Percentiles rank a stretch among this genome's conserved stretches.
phyloP scores from a whole-genome alignment of 2,888 invertebrate species.

The Urechis unicinctus region DNA sequence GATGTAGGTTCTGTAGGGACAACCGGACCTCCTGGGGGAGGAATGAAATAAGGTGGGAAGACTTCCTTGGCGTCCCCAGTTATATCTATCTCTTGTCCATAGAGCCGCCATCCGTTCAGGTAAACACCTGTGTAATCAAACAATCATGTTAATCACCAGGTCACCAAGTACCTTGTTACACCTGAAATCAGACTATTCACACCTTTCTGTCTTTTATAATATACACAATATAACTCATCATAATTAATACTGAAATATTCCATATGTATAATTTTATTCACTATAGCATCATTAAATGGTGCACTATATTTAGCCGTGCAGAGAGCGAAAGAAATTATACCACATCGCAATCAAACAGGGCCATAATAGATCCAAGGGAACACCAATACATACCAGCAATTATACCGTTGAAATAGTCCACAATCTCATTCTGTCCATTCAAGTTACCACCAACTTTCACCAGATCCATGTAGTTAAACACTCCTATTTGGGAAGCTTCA shows the following conservation, averaged over 20 bases:
- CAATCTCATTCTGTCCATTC: conserved; percentile 15
- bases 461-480: conserved; percentile 17
- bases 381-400: conserved; percentile 45
- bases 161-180: too few relatives aligned
- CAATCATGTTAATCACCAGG: background rate
- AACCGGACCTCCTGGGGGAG: conserved; percentile 4
- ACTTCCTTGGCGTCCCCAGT: conserved; percentile 25
- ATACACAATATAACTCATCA: too few relatives aligned
- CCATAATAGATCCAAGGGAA: too few relatives aligned
- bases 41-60: conserved; percentile 22
- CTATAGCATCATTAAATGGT: too few relatives aligned
- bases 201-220: too few relatives aligned
- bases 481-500: background rate
- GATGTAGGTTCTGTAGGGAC: background rate
- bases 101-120: conserved; percentile 27
- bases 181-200: too few relatives aligned
- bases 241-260: too few relatives aligned
- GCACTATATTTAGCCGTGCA: too few relatives aligned
- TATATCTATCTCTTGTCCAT: conserved; percentile 7
- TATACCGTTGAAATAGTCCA: conserved; percentile 35
- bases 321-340: too few relatives aligned
- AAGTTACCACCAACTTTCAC: conserved; percentile 35
- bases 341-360: too few relatives aligned
- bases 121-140: conserved; percentile 27
- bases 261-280: too few relatives aligned